Evolutionary conservation across 2,797 vertebrate species (phyloP).

Genomic region (Pseudotriccus pelzelni): DNA sequence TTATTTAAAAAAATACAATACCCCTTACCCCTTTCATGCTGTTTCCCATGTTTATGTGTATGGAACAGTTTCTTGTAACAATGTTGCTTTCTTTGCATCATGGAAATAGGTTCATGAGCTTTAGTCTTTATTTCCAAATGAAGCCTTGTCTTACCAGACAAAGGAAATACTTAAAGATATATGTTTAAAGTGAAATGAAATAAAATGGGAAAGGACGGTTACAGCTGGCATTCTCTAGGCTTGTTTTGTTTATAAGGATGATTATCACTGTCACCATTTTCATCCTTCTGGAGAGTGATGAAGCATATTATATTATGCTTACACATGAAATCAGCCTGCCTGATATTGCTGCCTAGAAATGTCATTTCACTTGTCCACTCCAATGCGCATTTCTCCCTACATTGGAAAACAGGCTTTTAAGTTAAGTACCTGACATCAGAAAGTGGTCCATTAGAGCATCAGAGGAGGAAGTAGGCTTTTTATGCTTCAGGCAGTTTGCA

Average conservation of each 20-base stretch:
- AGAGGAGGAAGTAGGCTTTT: not conserved
- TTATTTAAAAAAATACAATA: not conserved
- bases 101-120: not conserved
- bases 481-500: not conserved
- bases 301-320: not conserved
- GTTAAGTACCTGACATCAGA: not conserved
- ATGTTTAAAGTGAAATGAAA: not conserved
- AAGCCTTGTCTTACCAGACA: not conserved
- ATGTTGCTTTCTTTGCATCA: not conserved
- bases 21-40: not conserved
- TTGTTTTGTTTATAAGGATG: not conserved
- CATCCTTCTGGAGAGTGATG: not conserved
- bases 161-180: not conserved
- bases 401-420: not conserved
- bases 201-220: not conserved
- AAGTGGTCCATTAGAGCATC: not conserved
- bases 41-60: not conserved
- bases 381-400: not conserved
- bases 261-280: not conserved
- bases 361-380: not conserved
- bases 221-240: not conserved
- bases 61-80: not conserved
- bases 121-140: not conserved
- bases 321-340: not conserved
- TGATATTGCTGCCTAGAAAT: not conserved